Evolutionary conservation across 2,797 vertebrate species (phyloP).

Genomic region (Chrysocyon brachyurus): DNA sequence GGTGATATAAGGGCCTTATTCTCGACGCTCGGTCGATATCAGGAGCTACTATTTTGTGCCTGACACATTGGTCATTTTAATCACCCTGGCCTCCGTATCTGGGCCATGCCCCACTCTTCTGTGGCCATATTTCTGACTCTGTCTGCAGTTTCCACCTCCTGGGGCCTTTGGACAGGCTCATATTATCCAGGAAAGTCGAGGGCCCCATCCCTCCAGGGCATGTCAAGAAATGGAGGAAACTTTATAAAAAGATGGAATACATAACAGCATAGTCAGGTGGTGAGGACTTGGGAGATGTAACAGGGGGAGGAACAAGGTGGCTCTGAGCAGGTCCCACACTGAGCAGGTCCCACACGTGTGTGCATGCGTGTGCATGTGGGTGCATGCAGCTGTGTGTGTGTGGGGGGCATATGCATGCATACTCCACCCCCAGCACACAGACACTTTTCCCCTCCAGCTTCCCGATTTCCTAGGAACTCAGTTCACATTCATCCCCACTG

Average conservation of each 20-base stretch:
- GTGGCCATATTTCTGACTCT: not conserved
- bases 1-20: slow-evolving; percentile 53
- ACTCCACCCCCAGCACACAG: not conserved
- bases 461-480: not conserved
- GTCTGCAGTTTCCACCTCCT: not conserved
- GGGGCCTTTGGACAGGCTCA: not conserved
- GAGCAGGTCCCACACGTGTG: too few relatives aligned
- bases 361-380: fast-evolving
- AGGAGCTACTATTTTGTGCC: slow-evolving; percentile 5
- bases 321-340: too few relatives aligned
- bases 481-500: not conserved
- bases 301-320: too few relatives aligned
- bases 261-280: fast-evolving
- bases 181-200: not conserved
- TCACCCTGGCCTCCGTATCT: not conserved
- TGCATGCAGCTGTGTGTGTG: not conserved
- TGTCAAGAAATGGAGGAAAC: not conserved
- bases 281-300: fast-evolving
- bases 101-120: slow-evolving; percentile 2
- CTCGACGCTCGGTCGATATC: not conserved
- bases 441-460: not conserved
- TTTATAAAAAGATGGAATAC: not conserved
- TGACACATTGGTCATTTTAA: slow-evolving; percentile 37
- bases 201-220: not conserved
- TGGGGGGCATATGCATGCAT: fast-evolving